Conservation (phyloP, 2,888 invertebrate species). For the Lobophora halterata region DNA sequence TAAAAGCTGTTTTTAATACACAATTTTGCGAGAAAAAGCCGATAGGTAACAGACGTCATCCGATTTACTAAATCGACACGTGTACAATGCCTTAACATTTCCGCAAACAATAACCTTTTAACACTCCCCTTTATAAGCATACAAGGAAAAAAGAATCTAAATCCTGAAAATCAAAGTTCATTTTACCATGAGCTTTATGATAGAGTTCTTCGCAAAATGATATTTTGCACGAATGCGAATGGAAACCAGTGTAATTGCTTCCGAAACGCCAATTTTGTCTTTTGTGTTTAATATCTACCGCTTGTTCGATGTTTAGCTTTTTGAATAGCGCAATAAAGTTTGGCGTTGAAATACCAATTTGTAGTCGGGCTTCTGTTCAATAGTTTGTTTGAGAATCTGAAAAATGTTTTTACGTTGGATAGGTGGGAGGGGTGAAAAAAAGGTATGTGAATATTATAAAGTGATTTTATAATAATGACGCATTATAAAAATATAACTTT, state of each 20-base stretch:
- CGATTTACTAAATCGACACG: conserved; percentile 33
- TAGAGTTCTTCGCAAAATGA: conserved; percentile 30
- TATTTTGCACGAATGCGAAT: conserved; percentile 39
- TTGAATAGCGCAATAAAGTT: conserved; percentile 15
- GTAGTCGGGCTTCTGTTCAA: neutral
- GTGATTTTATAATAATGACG: no score
- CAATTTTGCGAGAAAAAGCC: conserved; percentile 22
- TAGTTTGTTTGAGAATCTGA: neutral
- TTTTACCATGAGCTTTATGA: conserved; percentile 2
- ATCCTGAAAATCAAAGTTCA: neutral
- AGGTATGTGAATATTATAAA: no score
- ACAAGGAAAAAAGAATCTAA: conserved; percentile 6
- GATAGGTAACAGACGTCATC: conserved; percentile 31
- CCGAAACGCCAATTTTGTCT: conserved; percentile 42
- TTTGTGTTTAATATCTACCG: conserved; percentile 33
- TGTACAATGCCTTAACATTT: conserved; percentile 35
- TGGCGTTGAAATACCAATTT: neutral
- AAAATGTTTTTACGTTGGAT: neutral
- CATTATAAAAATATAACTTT: no score
- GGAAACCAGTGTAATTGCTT: conserved; percentile 46
- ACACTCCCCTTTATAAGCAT: conserved; percentile 22
- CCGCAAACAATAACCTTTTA: conserved; percentile 39
- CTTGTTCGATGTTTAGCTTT: conserved; percentile 32
- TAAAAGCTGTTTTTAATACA: no score
- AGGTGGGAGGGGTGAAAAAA: no score